Conservation (phyloP, 1,140 invertebrate genomes). For the Pygmarrhopalites habei region DNA sequence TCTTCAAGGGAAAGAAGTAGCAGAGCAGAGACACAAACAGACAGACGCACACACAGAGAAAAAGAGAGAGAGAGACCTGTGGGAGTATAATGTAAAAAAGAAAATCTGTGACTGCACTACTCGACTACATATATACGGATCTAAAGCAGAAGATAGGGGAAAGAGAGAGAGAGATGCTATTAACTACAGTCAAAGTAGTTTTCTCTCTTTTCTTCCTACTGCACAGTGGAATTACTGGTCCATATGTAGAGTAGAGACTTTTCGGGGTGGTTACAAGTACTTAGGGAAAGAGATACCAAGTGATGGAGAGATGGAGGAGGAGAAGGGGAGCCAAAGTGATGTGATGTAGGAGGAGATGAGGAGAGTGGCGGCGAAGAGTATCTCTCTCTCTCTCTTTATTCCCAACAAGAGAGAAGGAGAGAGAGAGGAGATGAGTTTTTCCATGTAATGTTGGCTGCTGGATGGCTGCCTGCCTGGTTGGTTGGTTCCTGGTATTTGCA, state of each 20-base stretch:
- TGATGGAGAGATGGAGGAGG: constrained; percentile 6
- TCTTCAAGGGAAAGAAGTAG: not conserved
- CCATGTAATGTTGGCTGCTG: constrained; percentile 5
- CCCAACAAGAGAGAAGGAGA: not conserved
- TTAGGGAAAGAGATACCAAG: not conserved
- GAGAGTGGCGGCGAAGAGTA: not conserved
- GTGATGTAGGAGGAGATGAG: not conserved
- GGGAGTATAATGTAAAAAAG: not conserved
- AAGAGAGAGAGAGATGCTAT: no score
- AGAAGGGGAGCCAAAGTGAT: not conserved
- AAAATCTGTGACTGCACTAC: not conserved
- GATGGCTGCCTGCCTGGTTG: not conserved
- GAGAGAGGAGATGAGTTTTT: constrained; percentile 14
- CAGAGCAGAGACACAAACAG: not conserved
- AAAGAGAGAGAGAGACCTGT: not conserved
- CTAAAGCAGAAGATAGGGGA: not conserved
- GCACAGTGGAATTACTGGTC: not conserved
- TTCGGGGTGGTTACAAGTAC: no score
- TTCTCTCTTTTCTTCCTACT: not conserved
- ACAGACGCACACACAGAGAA: no score
- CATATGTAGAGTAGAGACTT: no score
- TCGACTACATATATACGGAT: no score
- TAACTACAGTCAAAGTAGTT: no score
- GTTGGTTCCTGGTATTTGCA: constrained; percentile 10
- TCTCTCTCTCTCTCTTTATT: not conserved